A percentile compares a stretch with the other conserved stretches of the same genome.
Evolutionary conservation across 2,797 vertebrate species (phyloP).

Genomic region (Pipistrellus kuhlii): DNA sequence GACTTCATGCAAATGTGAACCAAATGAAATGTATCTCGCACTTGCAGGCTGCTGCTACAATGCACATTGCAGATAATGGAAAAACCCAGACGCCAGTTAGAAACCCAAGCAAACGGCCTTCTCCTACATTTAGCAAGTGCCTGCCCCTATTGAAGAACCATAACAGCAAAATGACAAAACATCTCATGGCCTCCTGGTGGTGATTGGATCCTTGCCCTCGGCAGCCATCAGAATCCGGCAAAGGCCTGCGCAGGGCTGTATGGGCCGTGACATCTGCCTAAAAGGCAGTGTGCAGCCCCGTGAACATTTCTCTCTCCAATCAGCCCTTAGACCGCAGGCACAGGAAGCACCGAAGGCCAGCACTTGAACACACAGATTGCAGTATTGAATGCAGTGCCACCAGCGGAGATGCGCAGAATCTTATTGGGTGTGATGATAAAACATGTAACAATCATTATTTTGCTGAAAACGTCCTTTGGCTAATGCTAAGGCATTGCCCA

Average conservation of each 20-base stretch:
- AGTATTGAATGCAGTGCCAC: conserved; percentile 63
- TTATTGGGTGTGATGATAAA: conserved; percentile 69
- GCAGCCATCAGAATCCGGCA: conserved; percentile 37
- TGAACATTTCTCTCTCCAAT: conserved; percentile 76
- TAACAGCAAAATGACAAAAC: conserved; percentile 58
- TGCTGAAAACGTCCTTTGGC: conserved; percentile 66
- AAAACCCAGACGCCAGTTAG: conserved; percentile 54
- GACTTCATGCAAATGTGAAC: conserved; percentile 60
- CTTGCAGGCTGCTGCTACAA: neutral
- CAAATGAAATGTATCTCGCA: conserved; percentile 16
- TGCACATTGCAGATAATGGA: neutral
- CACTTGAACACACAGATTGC: conserved; percentile 62
- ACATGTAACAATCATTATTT: conserved; percentile 63
- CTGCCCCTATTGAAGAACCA: conserved; percentile 70
- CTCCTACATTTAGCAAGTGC: conserved; percentile 54
- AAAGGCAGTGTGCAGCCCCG: conserved; percentile 61
- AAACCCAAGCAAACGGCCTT: conserved; percentile 68
- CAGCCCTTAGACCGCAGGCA: conserved; percentile 73
- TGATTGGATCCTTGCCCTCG: conserved; percentile 77
- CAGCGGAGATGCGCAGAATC: conserved; percentile 52
- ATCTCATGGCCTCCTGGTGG: conserved; percentile 60
- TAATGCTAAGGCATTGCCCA: conserved; percentile 51
- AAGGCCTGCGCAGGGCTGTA: conserved; percentile 66
- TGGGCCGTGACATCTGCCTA: conserved; percentile 70
- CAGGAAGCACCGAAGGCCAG: conserved; percentile 66